These are phyloP conservation scores for Phortica variegata DNA, from an alignment of 1,140 invertebrate genomes.

Conservation along the genomic window DNA sequence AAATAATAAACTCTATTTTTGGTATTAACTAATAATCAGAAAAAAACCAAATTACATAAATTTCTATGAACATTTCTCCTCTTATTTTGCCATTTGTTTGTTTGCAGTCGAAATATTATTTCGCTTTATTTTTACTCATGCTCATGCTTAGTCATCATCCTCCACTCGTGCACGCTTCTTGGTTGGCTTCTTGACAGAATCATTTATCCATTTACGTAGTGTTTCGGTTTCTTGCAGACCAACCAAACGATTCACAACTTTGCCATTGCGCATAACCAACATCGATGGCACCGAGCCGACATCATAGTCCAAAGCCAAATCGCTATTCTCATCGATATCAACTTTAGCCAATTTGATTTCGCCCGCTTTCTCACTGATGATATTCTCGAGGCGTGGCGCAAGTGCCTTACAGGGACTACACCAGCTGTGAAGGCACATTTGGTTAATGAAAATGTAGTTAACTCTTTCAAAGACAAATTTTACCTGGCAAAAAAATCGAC, in stretches of 20 bases:
- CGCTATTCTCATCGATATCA: slow-evolving; percentile 87
- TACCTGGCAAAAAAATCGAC: slow-evolving; percentile 95
- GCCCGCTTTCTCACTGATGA: slow-evolving; percentile 78
- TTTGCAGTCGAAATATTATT: too few species aligned
- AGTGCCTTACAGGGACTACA: slow-evolving; percentile 92
- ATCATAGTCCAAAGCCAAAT: slow-evolving; percentile 84
- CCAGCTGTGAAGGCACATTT: slow-evolving; percentile 70
- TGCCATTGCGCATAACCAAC: slow-evolving; percentile 84
- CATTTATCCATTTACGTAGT: slow-evolving; percentile 79
- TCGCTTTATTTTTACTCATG: too few species aligned
- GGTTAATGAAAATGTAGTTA: background rate
- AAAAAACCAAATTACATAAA: too few species aligned
- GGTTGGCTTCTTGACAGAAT: slow-evolving; percentile 61
- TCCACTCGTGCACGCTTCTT: too few species aligned
- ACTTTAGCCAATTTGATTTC: slow-evolving; percentile 85
- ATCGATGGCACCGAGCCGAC: slow-evolving; percentile 84
- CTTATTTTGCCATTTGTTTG: too few species aligned
- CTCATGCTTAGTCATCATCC: too few species aligned
- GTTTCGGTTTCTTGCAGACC: slow-evolving; percentile 88
- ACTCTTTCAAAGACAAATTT: slow-evolving; percentile 59
- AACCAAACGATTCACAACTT: slow-evolving; percentile 79
- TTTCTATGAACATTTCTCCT: too few species aligned
- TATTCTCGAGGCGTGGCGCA: slow-evolving; percentile 81
- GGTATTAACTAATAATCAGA: too few species aligned
- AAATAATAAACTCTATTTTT: too few species aligned